Base-by-base conservation (phyloP, 2,797 vertebrate genomes). In the Ctenosaura bakeri region DNA sequence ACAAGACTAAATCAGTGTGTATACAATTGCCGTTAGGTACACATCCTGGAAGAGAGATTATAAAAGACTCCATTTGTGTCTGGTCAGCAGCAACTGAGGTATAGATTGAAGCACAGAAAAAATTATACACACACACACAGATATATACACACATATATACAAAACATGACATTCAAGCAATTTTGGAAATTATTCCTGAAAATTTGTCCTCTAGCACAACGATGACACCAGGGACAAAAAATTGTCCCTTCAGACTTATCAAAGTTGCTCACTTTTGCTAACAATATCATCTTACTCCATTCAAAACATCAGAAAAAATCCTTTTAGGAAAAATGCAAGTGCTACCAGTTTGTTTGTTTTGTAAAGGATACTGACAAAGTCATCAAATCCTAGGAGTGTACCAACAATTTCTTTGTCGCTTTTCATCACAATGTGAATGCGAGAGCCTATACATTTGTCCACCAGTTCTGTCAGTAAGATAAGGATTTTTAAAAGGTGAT, bases 291-390 rank as follows among this genome's bases (percentile, higher is more conserved):
- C 29, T 86, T 12, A 78, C 24, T 20, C 20, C 20, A 24, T 10
- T 54, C 50, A 66, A 87, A 87, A 54, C 12, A 46, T 59, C 18
- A 62, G 46, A 3, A 56, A 14, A 88, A 56, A 59, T 50, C 10
- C 6, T 79, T 81, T 22, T 7, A 64, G 7, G 50, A 32, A 77
- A 83, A 4, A 22, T 71, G 6, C 59, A 76, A 77, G 56, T 12
- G 32, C 10, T 82, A 3, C 20, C 10, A 18, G 66, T 1, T 69
- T 69, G n/a, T 52, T 26, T 50, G 78, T 64, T 59, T 66, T 26
- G 20, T 35, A 96, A 98, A 99, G 98, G 99, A 99, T 99, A 99
- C 98, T 99, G 97, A 99, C 99, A 90, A 99, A 99, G 94, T 99
- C 99, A 88, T 99, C 99, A 32, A 99, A 99, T 4, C 98, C 98